Base-by-base conservation (phyloP, 2,797 vertebrate genomes). In the Aythya fuligula region DNA sequence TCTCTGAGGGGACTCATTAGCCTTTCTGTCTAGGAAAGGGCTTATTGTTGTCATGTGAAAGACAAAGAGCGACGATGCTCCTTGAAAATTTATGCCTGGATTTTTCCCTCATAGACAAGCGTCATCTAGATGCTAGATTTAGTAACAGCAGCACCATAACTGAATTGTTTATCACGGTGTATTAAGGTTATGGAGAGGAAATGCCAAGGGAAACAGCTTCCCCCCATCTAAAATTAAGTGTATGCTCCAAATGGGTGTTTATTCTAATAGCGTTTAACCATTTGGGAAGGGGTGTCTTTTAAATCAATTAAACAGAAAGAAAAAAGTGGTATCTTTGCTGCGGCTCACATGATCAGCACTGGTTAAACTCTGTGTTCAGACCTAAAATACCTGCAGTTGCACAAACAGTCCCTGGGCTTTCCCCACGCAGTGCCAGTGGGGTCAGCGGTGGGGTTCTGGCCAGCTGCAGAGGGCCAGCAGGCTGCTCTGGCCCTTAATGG, bases 141-240 rank as follows among this genome's bases (percentile, higher is more conserved):
- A 85, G 81, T 39, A 87, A 82, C 5, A 73, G 67, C 2, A 1
- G 65, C 70, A 90, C 73, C 53, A 32, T 17, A 89, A 36, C 77
- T n/a, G 71, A 90, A 57, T 84, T 87, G 82, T 92, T 92, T 93
- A 81, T 94, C 81, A 58, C 2, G 1, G 64, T 74, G 25, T 75
- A 34, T 86, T 93, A 91, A 47, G 21, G 57, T 82, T 95, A 88
- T 39, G 77, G 45, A 87, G 74, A 94, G 80, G 93, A 96, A 97
- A 90, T 80, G 53, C 47, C 61, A 90, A 58, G 49, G 90, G 90
- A 94, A 93, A 89, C 54, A 38, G 21, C 69, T 87, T 93, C 79
- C 20, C 9, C 57, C 28, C 4, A 1, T 77, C 69, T 85, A 69
- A 90, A 95, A 76, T 60, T 54, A 80, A 67, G 24, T 51, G 24